Evolutionary conservation across 2,888 invertebrate species (phyloP).

Genomic region (Eueremaeus valkanovi): DNA sequence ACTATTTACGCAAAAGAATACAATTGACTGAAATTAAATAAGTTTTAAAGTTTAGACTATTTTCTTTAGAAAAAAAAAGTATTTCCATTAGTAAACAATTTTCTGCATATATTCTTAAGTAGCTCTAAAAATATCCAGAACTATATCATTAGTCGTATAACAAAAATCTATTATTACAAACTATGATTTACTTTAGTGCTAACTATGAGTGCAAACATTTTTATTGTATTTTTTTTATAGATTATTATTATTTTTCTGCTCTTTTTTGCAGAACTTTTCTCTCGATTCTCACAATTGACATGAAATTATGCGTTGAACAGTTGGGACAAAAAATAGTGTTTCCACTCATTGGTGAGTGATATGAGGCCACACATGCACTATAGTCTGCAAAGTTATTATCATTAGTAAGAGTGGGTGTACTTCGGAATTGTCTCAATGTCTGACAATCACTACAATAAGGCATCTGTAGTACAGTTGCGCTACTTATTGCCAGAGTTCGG

Average conservation of each 20-base stretch:
- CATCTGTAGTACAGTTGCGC: neutral
- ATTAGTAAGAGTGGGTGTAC: neutral
- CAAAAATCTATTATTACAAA: constrained; percentile 22
- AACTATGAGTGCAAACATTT: neutral
- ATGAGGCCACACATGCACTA: constrained; percentile 3
- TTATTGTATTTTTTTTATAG: neutral
- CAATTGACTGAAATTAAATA: too few species aligned
- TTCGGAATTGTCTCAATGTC: constrained; percentile 3
- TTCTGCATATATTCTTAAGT: neutral
- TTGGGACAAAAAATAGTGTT: constrained; percentile 14
- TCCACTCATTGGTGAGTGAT: constrained; percentile 12
- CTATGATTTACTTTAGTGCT: constrained; percentile 3
- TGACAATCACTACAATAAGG: neutral
- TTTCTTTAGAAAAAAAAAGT: too few species aligned
- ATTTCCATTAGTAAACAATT: neutral
- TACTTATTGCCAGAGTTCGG: neutral
- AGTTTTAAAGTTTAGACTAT: too few species aligned
- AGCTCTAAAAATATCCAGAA: neutral
- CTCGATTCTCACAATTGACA: neutral
- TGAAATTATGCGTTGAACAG: constrained; percentile 20
- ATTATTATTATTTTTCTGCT: constrained; percentile 5
- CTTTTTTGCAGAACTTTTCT: neutral
- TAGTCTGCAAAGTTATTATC: constrained; percentile 7
- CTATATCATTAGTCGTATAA: neutral
- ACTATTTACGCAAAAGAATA: too few species aligned